Percentiles rank a stretch among this genome's conserved stretches.
These are phyloP conservation scores for Medauroidea extradentata DNA, from an alignment of 1,140 invertebrate genomes.

Conservation along the genomic window DNA sequence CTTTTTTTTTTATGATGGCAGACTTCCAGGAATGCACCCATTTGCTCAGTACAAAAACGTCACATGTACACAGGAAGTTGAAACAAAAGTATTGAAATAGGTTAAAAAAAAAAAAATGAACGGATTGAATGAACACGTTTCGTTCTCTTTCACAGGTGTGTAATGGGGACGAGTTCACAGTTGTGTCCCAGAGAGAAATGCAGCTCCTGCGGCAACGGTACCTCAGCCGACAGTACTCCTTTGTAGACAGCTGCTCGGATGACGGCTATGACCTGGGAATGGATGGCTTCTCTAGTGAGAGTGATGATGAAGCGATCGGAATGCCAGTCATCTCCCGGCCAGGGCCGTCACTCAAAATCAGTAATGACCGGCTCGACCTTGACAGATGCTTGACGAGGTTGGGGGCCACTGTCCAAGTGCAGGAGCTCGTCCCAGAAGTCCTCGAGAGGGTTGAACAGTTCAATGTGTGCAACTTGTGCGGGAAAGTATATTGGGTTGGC, in stretches of 20 bases:
- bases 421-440: slow-evolving; percentile 45
- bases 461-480: slow-evolving; percentile 59
- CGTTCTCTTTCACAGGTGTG: no score
- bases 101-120: no score
- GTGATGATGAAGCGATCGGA: slow-evolving; percentile 15
- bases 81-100: no score
- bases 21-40: no score
- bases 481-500: slow-evolving; percentile 63
- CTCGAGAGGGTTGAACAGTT: slow-evolving; percentile 48
- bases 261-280: not conserved
- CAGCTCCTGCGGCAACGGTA: not conserved
- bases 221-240: not conserved
- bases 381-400: slow-evolving; percentile 40
- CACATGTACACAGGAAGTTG: no score
- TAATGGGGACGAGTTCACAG: slow-evolving; percentile 53
- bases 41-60: no score
- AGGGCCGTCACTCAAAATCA: slow-evolving; percentile 25
- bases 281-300: slow-evolving; percentile 8
- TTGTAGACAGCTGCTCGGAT: not conserved
- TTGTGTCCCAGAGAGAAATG: slow-evolving; percentile 34
- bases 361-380: slow-evolving; percentile 39
- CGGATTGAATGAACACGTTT: no score
- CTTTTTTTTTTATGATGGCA: no score
- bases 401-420: slow-evolving; percentile 46
- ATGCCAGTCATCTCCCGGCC: slow-evolving; percentile 32